A percentile compares a stretch with the other conserved stretches of the same genome.
Conservation (phyloP, 1,140 invertebrate genomes). For the Platorchestia sp. region DNA sequence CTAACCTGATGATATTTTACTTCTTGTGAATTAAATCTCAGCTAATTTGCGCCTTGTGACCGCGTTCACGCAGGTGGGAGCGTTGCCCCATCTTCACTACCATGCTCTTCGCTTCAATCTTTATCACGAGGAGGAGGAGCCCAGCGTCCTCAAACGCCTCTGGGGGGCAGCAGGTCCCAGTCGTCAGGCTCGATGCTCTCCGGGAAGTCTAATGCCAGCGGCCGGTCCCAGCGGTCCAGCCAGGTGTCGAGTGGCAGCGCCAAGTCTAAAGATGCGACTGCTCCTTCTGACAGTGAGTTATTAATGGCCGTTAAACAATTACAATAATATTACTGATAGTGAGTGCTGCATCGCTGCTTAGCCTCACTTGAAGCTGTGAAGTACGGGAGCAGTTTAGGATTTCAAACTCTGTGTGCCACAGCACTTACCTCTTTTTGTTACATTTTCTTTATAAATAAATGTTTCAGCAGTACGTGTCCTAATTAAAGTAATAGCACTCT, state of each 20-base stretch:
- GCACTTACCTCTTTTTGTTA: too few species aligned
- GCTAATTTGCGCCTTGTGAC: neutral
- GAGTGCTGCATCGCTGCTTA: too few species aligned
- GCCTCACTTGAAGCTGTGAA: too few species aligned
- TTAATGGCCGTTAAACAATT: too few species aligned
- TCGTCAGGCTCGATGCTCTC: slow-evolving; percentile 45
- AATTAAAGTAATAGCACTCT: too few species aligned
- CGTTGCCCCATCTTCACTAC: neutral
- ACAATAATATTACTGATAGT: too few species aligned
- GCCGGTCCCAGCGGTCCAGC: slow-evolving; percentile 18
- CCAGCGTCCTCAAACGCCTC: neutral
- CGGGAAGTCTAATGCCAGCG: neutral
- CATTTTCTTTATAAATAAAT: too few species aligned
- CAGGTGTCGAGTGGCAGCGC: neutral
- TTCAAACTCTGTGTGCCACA: too few species aligned
- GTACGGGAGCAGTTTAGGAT: too few species aligned
- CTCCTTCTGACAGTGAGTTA: neutral
- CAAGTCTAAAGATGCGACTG: neutral
- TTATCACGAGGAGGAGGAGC: neutral
- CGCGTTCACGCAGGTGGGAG: neutral
- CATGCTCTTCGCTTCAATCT: neutral
- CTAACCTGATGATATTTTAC: too few species aligned
- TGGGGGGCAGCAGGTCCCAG: slow-evolving; percentile 9
- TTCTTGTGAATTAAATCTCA: too few species aligned
- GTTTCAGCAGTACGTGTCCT: too few species aligned